Evolutionary conservation across 2,888 invertebrate genomes (phyloP), one percentile per base, ranked within the genome.

Genomic region (Shargacucullia verbasci): DNA sequence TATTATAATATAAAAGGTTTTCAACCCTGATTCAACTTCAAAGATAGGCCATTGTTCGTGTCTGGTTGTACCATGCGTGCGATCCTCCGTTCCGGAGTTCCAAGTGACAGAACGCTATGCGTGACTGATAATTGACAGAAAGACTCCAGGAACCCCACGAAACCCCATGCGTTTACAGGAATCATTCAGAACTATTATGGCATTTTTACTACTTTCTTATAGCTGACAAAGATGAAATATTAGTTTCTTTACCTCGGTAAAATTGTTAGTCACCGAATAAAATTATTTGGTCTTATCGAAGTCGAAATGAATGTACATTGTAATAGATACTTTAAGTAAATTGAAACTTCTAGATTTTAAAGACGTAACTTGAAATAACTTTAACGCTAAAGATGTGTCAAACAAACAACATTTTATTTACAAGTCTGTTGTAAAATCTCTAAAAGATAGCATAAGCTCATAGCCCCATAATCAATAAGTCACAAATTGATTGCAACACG

Each of bases 61-160:
- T 63, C 84, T 67, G 77, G 71, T 59, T 8, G 83, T 85, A 52
- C 84, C 84, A 75, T 70, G 72, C 83, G 86, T 84, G 86, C 75
- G 12, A 13, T 70, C 45, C 39, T 52, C 59, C 41, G 58, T 60
- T 50, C 47, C 47, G 37, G 57, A 52, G 66, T 46, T 56, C 41
- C 47, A 44, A 56, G 56, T 61, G 67, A 73, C 73, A 74, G 76
- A 50, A 70, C 59, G 69, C 61, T 69, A 57, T 82, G 83, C 85
- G 82, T 83, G 80, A 78, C 77, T 66, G 27, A 34, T 66, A 75
- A 75, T 74, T 79, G 81, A 84, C 81, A 40, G 48, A 59, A 61
- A 76, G 65, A 70, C 71, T 69, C 40, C 60, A 54, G 76, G 73
- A 11, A 9, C 13, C 13, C 27, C 25, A 0, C 0, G 37, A 37